Evolutionary conservation across 2,113 vertebrate species (phyloP).

Genomic region (Gambusia affinis): DNA sequence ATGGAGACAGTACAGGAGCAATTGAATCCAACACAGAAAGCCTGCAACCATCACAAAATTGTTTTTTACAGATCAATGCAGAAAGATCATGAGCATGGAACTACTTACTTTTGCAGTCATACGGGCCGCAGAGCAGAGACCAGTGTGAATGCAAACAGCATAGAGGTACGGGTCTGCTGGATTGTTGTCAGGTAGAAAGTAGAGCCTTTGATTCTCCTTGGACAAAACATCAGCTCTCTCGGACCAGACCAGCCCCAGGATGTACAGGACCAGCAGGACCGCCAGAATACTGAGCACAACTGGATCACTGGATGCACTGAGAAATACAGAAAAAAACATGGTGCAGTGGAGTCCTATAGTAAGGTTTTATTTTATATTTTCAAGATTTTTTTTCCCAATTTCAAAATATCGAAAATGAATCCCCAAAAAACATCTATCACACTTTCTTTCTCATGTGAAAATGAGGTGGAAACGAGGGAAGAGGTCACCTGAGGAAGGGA

Average conservation of each 20-base stretch:
- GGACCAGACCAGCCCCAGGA: conserved; percentile 53
- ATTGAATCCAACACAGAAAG: too few relatives aligned
- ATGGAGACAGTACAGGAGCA: not conserved
- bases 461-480: not conserved
- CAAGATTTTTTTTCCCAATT: not conserved
- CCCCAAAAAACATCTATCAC: not conserved
- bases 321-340: not conserved
- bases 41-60: too few relatives aligned
- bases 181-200: conserved; percentile 77
- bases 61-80: too few relatives aligned
- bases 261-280: conserved; percentile 65
- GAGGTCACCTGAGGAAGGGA: conserved; percentile 68
- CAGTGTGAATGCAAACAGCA: conserved; percentile 81
- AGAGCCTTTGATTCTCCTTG: conserved; percentile 51
- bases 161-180: conserved; percentile 71
- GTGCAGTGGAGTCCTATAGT: not conserved
- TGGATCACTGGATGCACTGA: conserved; percentile 69
- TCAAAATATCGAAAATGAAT: not conserved
- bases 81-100: not conserved
- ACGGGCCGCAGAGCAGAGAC: conserved; percentile 75
- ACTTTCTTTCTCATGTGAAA: not conserved
- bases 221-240: conserved; percentile 53
- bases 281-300: conserved; percentile 64
- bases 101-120: conserved; percentile 81
- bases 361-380: not conserved